These are phyloP conservation scores for Carassius auratus DNA, from an alignment of 2,113 vertebrate species.

Conservation along the genomic window DNA sequence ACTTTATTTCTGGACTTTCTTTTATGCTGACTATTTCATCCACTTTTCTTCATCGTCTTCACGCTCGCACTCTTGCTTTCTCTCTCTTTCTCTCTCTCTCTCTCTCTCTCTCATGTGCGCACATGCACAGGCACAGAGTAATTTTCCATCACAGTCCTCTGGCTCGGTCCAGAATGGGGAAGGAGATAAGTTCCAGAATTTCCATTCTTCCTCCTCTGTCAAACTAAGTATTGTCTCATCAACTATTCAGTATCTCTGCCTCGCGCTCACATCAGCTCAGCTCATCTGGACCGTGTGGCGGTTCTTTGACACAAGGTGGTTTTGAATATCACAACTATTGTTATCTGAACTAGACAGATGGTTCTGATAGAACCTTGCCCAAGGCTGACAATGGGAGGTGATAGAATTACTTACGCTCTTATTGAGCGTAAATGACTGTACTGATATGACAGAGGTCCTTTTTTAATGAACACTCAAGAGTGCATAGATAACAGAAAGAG, in stretches of 20 bases:
- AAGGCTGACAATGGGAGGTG: conserved; percentile 4
- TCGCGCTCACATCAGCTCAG: conserved; percentile 74
- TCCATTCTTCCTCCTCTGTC: conserved; percentile 60
- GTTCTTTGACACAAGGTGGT: conserved; percentile 64
- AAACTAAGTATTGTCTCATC: conserved; percentile 71
- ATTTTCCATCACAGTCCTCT: conserved; percentile 68
- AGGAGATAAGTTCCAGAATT: conserved; percentile 60
- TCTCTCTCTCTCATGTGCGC: conserved; percentile 8
- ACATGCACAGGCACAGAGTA: conserved; percentile 57
- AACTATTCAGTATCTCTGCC: conserved; percentile 79
- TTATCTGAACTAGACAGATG: conserved; percentile 67
- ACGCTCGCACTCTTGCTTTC: background rate
- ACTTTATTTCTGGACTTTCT: conserved; percentile 61
- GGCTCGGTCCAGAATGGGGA: conserved; percentile 61
- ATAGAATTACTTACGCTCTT: conserved; percentile 31
- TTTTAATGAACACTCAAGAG: background rate
- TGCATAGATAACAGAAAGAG: background rate
- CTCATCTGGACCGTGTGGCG: conserved; percentile 64
- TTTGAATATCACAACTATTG: conserved; percentile 62
- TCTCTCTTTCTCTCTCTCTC: background rate
- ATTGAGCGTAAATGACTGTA: background rate
- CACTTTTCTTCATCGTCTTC: conserved; percentile 42
- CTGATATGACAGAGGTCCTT: background rate
- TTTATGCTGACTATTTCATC: conserved; percentile 58
- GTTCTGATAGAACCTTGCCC: conserved; percentile 31